These are phyloP conservation scores for Podarcis siculus DNA, from an alignment of 2,797 vertebrate species.

Conservation along the genomic window DNA sequence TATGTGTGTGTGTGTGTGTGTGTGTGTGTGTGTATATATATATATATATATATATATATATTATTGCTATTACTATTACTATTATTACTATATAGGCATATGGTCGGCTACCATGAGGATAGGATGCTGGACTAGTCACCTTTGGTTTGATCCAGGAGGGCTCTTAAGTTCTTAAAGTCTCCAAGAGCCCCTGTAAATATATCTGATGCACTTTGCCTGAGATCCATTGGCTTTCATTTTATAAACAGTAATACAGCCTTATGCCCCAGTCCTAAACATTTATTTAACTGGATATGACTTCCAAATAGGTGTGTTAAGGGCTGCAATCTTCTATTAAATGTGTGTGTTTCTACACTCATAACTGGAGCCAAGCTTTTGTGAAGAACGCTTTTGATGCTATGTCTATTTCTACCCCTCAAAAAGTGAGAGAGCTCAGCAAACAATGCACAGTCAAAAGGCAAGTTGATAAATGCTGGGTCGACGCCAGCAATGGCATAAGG, in stretches of 20 bases:
- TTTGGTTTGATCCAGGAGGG: too few species aligned
- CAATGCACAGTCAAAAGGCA: background rate
- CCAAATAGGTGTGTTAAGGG: background rate
- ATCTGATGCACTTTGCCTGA: background rate
- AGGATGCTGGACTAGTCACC: too few species aligned
- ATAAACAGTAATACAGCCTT: background rate
- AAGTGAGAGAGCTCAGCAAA: background rate
- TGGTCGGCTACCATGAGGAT: too few species aligned
- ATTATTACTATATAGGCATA: too few species aligned
- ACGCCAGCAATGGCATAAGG: slow-evolving; percentile 14
- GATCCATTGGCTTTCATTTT: background rate
- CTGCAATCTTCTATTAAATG: background rate
- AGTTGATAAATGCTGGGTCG: background rate
- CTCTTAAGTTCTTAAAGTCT: too few species aligned
- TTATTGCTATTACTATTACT: rapidly evolving
- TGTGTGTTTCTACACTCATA: background rate
- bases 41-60: too few species aligned
- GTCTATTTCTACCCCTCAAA: background rate
- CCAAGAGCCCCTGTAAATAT: background rate
- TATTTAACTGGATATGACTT: background rate
- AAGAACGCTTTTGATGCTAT: background rate
- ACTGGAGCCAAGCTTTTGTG: background rate
- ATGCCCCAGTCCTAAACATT: background rate
- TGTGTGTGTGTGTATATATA: too few species aligned
- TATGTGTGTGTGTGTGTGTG: too few species aligned